Evolutionary conservation across 2,888 invertebrate genomes (phyloP), one percentile per base, ranked within the genome.

Genomic region (Drepana falcataria): DNA sequence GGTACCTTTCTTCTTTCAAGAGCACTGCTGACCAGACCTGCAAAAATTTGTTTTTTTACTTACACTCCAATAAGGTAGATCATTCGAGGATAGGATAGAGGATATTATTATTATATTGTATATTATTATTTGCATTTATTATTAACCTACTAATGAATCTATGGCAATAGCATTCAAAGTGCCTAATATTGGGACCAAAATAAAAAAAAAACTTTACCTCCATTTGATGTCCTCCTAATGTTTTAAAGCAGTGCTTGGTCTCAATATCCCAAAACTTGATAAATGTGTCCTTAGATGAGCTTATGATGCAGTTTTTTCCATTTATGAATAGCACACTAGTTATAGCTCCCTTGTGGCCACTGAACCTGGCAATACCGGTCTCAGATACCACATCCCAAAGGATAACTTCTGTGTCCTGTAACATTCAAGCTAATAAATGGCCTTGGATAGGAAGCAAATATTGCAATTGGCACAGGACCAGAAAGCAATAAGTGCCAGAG

Each of bases 221-320:
- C 62, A 95, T 94, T 71, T 94, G 93, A 85, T 97, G 96, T 56
- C 97, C 98, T 48, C 97, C 95, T 52, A 99, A 91, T 2, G 99
- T 99, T 82, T 96, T 97, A 75, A 99, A 99, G 81, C 99, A 99
- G 75, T 97, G 96, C 70, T 98, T 96, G 4, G 97, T 97, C 65
- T 96, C 95, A 63, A 99, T 91, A 82, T 99, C 97, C 99, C 99
- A 99, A 81, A 99, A 97, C 83, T 99, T 99, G 0, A 99, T 94
- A 79, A 96, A 96, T 5, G 96, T 96, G 80, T 99, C 99, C 82
- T 97, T 98, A 0, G 98, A 98, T 47, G 95, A 93, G 68, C 96
- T 95, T 4, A 97, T 92, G 5, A 97, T 81, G 61, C 95, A 92
- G 64, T 94, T 93, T 64, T 93, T 92, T 55, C 94, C 90, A 56